These are phyloP conservation scores for Nematostella vectensis DNA, from an alignment of 92 coral and sea anemone species.

Conservation along the genomic window DNA sequence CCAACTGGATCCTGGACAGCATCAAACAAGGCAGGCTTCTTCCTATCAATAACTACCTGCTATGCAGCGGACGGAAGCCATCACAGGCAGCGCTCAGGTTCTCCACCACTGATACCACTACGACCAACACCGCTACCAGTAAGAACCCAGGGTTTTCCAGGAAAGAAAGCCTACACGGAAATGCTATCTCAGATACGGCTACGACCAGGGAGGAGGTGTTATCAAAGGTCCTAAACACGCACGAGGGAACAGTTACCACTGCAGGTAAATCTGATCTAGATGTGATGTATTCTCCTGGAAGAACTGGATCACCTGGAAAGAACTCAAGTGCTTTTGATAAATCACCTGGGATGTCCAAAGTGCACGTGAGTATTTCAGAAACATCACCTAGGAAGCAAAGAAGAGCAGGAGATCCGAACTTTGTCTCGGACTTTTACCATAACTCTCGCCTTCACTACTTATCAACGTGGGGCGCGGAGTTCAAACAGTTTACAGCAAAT, in stretches of 20 bases:
- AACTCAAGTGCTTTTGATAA: background rate
- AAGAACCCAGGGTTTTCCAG: background rate
- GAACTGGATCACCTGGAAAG: background rate
- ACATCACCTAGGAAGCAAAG: background rate
- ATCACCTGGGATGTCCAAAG: background rate
- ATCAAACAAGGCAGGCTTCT: slow-evolving; percentile 51
- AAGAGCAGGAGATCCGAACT: slow-evolving; percentile 85
- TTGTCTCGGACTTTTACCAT: slow-evolving; percentile 77
- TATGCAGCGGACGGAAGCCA: slow-evolving; percentile 58
- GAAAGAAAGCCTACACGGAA: background rate
- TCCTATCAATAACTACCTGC: slow-evolving; percentile 60
- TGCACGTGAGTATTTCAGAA: background rate
- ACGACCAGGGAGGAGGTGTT: background rate
- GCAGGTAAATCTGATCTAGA: background rate
- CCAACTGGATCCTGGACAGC: slow-evolving; percentile 92
- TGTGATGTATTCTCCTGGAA: background rate
- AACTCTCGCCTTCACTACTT: slow-evolving; percentile 89
- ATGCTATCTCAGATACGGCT: background rate
- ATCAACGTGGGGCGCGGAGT: slow-evolving; percentile 94
- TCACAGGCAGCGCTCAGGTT: slow-evolving; percentile 46
- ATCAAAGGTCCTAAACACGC: background rate
- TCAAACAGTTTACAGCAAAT: slow-evolving; percentile 75
- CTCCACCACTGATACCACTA: background rate
- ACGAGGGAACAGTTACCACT: background rate
- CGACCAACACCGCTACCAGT: background rate